Evolutionary conservation across 1,140 invertebrate genomes (phyloP).

Genomic region (Cydia fagiglandana): DNA sequence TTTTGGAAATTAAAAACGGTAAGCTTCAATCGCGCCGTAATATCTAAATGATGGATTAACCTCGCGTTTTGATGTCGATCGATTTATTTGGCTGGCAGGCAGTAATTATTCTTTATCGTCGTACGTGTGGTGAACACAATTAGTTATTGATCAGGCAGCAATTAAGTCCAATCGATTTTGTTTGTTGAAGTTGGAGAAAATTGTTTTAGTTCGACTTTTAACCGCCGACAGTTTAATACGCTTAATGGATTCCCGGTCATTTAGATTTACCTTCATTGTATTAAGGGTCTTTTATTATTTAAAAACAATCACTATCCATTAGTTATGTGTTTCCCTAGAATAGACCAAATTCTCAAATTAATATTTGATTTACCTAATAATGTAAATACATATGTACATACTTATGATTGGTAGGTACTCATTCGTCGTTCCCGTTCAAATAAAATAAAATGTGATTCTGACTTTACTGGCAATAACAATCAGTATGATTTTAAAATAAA

Average conservation of each 20-base stretch:
- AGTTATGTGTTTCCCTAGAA: not conserved
- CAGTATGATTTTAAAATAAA: too few relatives aligned
- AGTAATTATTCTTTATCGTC: slow-evolving; percentile 77
- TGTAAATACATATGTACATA: too few relatives aligned
- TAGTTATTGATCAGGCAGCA: slow-evolving; percentile 77
- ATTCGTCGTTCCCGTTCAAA: too few relatives aligned
- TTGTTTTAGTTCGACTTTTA: slow-evolving; percentile 76
- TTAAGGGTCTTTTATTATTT: slow-evolving; percentile 49
- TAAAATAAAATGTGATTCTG: too few relatives aligned
- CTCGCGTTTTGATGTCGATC: slow-evolving; percentile 75
- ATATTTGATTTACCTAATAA: not conserved
- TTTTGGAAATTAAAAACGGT: slow-evolving; percentile 78
- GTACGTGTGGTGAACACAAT: slow-evolving; percentile 76
- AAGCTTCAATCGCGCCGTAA: slow-evolving; percentile 74
- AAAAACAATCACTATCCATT: slow-evolving; percentile 43
- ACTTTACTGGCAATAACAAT: too few relatives aligned
- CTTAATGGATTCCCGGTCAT: slow-evolving; percentile 67
- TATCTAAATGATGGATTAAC: slow-evolving; percentile 79
- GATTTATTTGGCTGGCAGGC: slow-evolving; percentile 77
- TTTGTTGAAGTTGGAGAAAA: slow-evolving; percentile 77
- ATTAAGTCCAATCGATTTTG: slow-evolving; percentile 77
- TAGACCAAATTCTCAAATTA: too few relatives aligned
- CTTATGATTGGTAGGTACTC: too few relatives aligned
- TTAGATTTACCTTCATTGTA: slow-evolving; percentile 51
- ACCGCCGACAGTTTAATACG: slow-evolving; percentile 64